Base-by-base conservation (phyloP, 2,888 invertebrate genomes). In the Euclidia mi region DNA sequence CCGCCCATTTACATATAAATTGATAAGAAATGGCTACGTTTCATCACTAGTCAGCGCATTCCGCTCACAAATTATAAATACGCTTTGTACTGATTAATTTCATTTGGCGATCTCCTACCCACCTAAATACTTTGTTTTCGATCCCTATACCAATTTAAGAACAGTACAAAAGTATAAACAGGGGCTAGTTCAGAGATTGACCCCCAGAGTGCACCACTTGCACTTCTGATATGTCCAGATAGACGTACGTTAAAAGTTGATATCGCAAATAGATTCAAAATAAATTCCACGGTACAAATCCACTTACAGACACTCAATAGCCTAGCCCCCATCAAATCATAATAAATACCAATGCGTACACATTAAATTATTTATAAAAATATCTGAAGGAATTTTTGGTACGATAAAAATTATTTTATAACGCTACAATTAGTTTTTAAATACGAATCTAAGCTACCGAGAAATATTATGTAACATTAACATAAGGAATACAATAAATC, bases 51-150 rank as follows among this genome's bases (percentile, higher is more conserved):
- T 67, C 66, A 76, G 70, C 78, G 70, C 74, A 53, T 71, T 68
- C 59, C 65, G 64, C 77, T 76, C 73, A 49, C 73, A 70, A 79
- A 69, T 62, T 76, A 70, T 48, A 70, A 80, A 90, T 91, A 90
- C 83, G 61, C 71, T 91, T 93, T 93, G 93, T 93, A 93, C 92
- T 92, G 89, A 84, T 85, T 81, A 83, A 88, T 87, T 89, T 85
- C 85, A 83, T 85, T 88, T 87, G 88, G 88, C 85, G 87, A 80
- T 63, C 71, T 61, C 74, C 78, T 78, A 68, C 48, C 41, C 57
- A 51, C 53, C 45, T 73, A 62, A 62, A 56, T 65, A 69, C 29
- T 35, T 50, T 57, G 40, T 64, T 65, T 63, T 61, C 60, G 56
- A 61, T 60, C 55, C 59, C 51, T 52, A 59, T 56, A 64, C 51